Evolutionary conservation across 1,140 invertebrate genomes (phyloP).

Genomic region (Brachionus koreanus): DNA sequence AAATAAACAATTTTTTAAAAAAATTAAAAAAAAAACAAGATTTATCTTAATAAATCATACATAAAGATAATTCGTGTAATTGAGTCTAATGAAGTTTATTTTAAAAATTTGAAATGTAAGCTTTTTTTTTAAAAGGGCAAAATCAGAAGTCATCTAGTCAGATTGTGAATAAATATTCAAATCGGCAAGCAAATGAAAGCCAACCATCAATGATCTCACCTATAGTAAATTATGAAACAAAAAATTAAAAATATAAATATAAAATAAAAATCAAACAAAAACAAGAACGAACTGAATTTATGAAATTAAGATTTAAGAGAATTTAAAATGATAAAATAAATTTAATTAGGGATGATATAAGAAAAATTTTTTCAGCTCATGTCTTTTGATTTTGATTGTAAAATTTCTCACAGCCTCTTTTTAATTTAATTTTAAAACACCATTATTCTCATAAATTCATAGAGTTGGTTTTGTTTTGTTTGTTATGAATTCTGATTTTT

Average conservation of each 20-base stretch:
- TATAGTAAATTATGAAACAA: not conserved
- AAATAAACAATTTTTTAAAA: constrained; percentile 15
- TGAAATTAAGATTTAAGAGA: not conserved
- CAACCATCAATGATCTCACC: constrained; percentile 14
- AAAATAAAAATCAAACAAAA: not conserved
- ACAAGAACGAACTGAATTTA: not conserved
- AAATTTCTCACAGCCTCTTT: not conserved
- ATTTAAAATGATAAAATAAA: not conserved
- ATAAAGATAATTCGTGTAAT: not conserved
- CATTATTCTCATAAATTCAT: not conserved
- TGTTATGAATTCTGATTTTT: not conserved
- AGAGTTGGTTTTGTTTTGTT: constrained; percentile 39
- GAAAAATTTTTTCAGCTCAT: not conserved
- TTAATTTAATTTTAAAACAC: not conserved
- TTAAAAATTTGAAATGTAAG: not conserved
- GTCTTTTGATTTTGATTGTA: constrained; percentile 3
- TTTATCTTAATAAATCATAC: not conserved
- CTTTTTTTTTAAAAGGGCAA: constrained; percentile 8
- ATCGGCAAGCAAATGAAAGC: constrained; percentile 7
- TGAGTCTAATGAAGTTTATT: not conserved
- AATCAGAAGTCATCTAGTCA: constrained; percentile 10
- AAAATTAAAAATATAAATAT: not conserved
- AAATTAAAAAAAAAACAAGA: not conserved
- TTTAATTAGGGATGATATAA: not conserved
- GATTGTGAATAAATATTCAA: constrained; percentile 7